Evolutionary conservation across 37 sponge, comb jelly and placozoan genomes (phyloP), one percentile per base, ranked within the genome.

Genomic region (Dysidea cf. avara): DNA sequence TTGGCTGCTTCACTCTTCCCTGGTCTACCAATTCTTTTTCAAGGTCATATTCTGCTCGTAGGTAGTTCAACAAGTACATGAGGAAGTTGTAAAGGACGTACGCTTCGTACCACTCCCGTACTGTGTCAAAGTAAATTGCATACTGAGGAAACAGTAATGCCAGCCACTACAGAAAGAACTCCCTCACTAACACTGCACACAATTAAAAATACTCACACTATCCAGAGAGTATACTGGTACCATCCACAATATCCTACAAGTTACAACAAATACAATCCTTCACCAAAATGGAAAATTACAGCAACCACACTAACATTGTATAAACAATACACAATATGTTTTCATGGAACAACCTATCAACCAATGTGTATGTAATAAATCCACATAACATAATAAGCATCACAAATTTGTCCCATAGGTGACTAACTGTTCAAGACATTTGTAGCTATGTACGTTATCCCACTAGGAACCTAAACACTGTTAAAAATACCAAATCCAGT

Each of bases 11-110:
- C n/a, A 86, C 51, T 11, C 65, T 64, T 7, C 74, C 59, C 52
- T 57, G 61, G 5, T 72, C 6, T 6, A 34, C 26, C 24, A 83
- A 18, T 17, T 58, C 69, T 39, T 72, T 74, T 29, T 30, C 69
- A 36, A 83, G 33, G 70, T 76, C 48, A 47, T 91, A 83, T 63
- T 81, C 77, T 12, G 58, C 48, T 43, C 76, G 66, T 37, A 95
- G 84, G 69, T 75, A 95, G 50, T 87, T 95, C n/a, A 83, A 68
- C 34, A 95, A 79, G 57, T 84, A 95, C 61, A 84, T 64, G 64
- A 95, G 84, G 53, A 96, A 96, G 66, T 85, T 96, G 78, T 96
- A 96, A 22, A 96, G 71, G 49, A 83, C 90, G 48, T 87, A 96
- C 1, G 97, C 86, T 64, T 96, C 97, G 39, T 96, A 96, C 53